Conservation (phyloP, 2,888 invertebrate species). For the Merodon equestris region DNA sequence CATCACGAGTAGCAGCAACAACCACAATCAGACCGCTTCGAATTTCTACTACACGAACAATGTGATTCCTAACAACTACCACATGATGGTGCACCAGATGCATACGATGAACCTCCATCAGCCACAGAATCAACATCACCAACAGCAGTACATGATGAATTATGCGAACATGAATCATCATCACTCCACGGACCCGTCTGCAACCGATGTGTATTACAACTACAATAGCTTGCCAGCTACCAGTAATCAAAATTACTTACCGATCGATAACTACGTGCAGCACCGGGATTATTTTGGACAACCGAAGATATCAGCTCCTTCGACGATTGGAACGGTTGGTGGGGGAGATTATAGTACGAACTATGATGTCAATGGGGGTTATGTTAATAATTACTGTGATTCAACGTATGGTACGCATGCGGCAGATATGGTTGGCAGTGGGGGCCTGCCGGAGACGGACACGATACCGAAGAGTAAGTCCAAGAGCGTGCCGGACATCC, state of each 20-base stretch:
- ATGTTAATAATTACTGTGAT: conserved; percentile 58
- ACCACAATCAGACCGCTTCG: conserved; percentile 24
- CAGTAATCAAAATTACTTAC: conserved; percentile 78
- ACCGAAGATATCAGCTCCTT: conserved; percentile 72
- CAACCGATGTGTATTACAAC: conserved; percentile 78
- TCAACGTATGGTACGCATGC: conserved; percentile 72
- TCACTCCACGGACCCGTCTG: conserved; percentile 71
- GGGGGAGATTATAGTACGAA: conserved; percentile 47
- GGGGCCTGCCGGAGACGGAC: conserved; percentile 71
- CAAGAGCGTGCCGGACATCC: conserved; percentile 87
- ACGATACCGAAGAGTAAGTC: conserved; percentile 79
- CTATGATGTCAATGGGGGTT: conserved; percentile 41
- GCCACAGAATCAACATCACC: conserved; percentile 21
- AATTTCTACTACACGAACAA: conserved; percentile 56
- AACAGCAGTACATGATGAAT: conserved; percentile 66
- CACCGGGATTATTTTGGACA: conserved; percentile 7
- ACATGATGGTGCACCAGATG: conserved; percentile 45
- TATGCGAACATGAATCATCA: conserved; percentile 49
- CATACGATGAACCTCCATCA: conserved; percentile 70
- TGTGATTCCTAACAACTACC: conserved; percentile 44
- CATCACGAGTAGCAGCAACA: not conserved
- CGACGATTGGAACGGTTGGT: conserved; percentile 33
- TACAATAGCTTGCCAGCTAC: conserved; percentile 76
- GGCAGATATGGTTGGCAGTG: conserved; percentile 78
- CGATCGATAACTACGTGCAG: conserved; percentile 70